A percentile compares a stretch with the other conserved stretches of the same genome.
These are phyloP conservation scores for Trinectes maculatus DNA, from an alignment of 2,113 vertebrate genomes.

Conservation along the genomic window DNA sequence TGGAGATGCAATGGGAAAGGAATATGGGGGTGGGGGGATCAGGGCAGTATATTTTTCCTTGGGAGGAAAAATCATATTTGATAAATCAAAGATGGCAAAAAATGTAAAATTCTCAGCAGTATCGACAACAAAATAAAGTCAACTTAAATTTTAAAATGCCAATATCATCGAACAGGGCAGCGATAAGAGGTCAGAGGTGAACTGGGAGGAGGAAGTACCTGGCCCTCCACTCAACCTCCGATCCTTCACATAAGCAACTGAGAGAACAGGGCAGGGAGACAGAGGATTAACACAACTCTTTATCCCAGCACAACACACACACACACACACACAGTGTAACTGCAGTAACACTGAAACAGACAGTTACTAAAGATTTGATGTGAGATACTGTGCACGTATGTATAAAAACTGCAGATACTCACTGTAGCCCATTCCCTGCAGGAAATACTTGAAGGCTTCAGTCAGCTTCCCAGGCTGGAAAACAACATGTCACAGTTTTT, in stretches of 20 bases:
- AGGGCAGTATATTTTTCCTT: conserved; percentile 69
- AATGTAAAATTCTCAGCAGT: conserved; percentile 41
- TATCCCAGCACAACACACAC: conserved; percentile 45
- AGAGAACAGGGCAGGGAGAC: conserved; percentile 83
- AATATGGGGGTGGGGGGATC: conserved; percentile 15
- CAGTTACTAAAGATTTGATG: neutral
- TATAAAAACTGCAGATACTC: conserved; percentile 75
- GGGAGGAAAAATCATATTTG: conserved; percentile 66
- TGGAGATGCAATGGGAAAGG: conserved; percentile 67
- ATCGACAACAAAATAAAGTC: conserved; percentile 31
- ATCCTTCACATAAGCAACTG: conserved; percentile 98
- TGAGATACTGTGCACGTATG: neutral
- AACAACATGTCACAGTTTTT: conserved; percentile 29
- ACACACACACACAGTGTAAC: neutral
- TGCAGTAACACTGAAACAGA: neutral
- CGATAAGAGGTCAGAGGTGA: conserved; percentile 74
- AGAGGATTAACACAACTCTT: conserved; percentile 78
- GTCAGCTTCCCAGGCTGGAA: conserved; percentile 95
- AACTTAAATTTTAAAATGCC: conserved; percentile 58
- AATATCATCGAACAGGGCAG: conserved; percentile 56
- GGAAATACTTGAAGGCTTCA: conserved; percentile 98
- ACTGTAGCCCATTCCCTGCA: conserved; percentile 99
- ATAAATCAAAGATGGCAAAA: conserved; percentile 56
- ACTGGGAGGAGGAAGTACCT: conserved; percentile 89
- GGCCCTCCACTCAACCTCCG: conserved; percentile 96